Conservation (phyloP, 2,888 invertebrate species). For the Bellardia pandia region DNA sequence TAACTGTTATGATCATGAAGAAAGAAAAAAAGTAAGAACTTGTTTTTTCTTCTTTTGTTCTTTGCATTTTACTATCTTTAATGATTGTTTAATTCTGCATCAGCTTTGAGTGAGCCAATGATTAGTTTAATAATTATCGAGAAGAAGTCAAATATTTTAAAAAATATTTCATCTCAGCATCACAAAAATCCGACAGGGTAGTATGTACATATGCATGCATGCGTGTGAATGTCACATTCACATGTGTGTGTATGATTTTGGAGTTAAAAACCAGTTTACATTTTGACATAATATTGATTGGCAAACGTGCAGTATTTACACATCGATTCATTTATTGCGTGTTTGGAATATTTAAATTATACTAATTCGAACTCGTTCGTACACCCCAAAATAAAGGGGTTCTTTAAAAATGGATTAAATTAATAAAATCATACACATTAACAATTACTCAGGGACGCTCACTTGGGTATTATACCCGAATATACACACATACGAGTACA, state of each 20-base stretch:
- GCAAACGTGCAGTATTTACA: constrained; percentile 66
- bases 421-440: constrained; percentile 39
- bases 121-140: too few species aligned
- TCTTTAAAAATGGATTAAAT: constrained; percentile 46
- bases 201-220: not conserved
- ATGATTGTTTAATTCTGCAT: too few species aligned
- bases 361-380: not conserved
- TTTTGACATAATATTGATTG: constrained; percentile 71
- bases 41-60: too few species aligned
- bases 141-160: too few species aligned
- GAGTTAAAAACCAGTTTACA: constrained; percentile 56
- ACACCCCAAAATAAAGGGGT: not conserved
- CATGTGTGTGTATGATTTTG: not conserved
- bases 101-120: too few species aligned
- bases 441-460: constrained; percentile 11
- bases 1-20: too few species aligned
- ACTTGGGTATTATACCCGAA: not conserved
- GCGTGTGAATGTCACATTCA: not conserved
- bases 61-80: too few species aligned
- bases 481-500: not conserved
- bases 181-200: too few species aligned
- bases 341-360: constrained; percentile 67
- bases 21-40: too few species aligned
- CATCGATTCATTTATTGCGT: constrained; percentile 67
- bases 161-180: too few species aligned